Conservation (phyloP, 1,140 invertebrate genomes). For the Sogatella furcifera region DNA sequence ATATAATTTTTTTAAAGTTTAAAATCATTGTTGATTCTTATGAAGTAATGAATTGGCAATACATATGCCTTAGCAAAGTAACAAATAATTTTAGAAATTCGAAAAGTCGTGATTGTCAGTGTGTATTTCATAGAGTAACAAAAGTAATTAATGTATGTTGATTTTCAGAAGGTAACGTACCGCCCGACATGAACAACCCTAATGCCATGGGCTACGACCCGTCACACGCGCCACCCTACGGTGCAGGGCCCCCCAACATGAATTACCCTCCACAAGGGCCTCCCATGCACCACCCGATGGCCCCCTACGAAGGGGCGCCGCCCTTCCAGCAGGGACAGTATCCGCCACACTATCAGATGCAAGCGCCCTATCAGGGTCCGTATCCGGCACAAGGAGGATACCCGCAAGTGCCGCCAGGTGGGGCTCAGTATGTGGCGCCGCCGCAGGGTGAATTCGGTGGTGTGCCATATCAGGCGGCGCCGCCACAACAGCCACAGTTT, state of each 20-base stretch:
- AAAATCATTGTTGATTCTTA: too few relatives aligned
- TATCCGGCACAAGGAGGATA: background rate
- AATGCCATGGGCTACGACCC: background rate
- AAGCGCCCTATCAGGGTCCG: background rate
- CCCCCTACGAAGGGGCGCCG: slow-evolving; percentile 23
- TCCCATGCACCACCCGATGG: slow-evolving; percentile 23
- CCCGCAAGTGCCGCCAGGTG: background rate
- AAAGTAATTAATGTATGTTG: too few relatives aligned
- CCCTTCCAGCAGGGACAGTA: slow-evolving; percentile 19
- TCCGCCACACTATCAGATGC: background rate
- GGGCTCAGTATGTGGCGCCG: slow-evolving; percentile 14
- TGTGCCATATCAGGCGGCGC: slow-evolving; percentile 5
- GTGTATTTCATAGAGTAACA: too few relatives aligned
- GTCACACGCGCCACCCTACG: background rate
- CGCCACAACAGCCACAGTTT: slow-evolving; percentile 16
- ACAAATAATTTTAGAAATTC: too few relatives aligned
- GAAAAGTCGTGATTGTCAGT: too few relatives aligned
- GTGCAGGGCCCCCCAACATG: background rate
- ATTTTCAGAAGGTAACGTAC: too few relatives aligned
- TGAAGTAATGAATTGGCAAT: too few relatives aligned
- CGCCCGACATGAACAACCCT: background rate
- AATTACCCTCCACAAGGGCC: background rate
- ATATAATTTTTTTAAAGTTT: too few relatives aligned
- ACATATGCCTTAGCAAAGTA: too few relatives aligned
- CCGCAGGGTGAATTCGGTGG: slow-evolving; percentile 20